phyloP scores from a whole-genome alignment of 2,888 invertebrate species.

The Chloroclystis v-ata region DNA sequence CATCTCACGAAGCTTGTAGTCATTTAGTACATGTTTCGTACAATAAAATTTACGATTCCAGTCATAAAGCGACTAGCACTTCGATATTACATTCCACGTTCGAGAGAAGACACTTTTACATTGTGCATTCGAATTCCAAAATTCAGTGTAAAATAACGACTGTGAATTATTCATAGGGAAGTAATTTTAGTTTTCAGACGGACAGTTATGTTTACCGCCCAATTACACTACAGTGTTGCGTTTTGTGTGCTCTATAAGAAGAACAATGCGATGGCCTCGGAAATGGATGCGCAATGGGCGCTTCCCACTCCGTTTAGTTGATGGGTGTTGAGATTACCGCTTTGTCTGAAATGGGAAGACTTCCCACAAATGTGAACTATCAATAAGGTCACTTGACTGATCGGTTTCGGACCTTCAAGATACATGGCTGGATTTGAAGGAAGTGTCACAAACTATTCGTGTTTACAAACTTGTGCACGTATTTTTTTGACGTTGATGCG shows the following conservation, averaged over 20 bases:
- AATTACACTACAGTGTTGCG: constrained; percentile 37
- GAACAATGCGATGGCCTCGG: constrained; percentile 28
- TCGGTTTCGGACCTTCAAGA: constrained; percentile 1
- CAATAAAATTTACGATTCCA: constrained; percentile 17
- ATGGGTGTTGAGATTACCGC: constrained; percentile 16
- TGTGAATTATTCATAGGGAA: constrained; percentile 35
- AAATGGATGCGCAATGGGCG: constrained; percentile 29
- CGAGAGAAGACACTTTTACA: constrained; percentile 11
- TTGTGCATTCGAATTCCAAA: constrained; percentile 21
- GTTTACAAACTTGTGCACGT: no score
- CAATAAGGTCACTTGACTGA: constrained; percentile 11
- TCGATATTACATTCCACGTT: constrained; percentile 13
- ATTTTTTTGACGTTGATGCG: no score
- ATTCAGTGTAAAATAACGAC: constrained; percentile 20
- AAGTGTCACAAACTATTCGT: constrained; percentile 26
- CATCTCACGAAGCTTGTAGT: constrained; percentile 2
- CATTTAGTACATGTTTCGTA: constrained; percentile 9
- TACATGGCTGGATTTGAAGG: constrained; percentile 4
- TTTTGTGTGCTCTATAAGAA: constrained; percentile 28
- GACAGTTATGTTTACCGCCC: constrained; percentile 35
- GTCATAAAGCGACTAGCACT: constrained; percentile 18
- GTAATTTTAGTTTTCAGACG: constrained; percentile 35
- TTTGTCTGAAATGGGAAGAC: constrained; percentile 11
- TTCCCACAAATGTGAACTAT: constrained; percentile 18
- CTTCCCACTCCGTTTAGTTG: constrained; percentile 19